Evolutionary conservation across 2,113 vertebrate genomes (phyloP), one percentile per base, ranked within the genome.

Genomic region (Oreochromis tanganicae): DNA sequence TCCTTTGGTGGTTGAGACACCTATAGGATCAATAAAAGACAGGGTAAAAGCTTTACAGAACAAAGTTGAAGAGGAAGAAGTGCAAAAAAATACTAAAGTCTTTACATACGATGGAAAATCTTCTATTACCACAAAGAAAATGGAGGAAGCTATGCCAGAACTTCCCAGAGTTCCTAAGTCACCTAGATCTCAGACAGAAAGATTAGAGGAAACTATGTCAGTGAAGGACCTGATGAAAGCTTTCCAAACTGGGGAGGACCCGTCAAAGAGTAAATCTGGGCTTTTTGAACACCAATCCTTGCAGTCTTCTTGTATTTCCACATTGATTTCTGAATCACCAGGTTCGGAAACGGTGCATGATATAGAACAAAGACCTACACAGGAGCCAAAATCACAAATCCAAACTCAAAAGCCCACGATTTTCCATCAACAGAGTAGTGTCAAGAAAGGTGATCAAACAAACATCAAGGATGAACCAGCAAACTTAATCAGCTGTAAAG

Each of bases 11-110:
- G 97, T 98, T 88, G 98, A 99, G 87, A 99, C 97, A 36, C 96
- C 98, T 27, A 98, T 99, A 73, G 98, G 98, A n/a, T 98, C 98
- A 17, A 99, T 99, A 90, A 99, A 98, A 94, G 98, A 99, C 83
- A 98, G 96, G 92, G 98, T 99, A 32, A 98, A 97, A 95, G 98
- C 97, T 84, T 97, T 99, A 80, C 97, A 99, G 93, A 98, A 96
- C 85, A 97, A 97, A 92, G 97, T 98, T 27, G 97, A 98, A 90
- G 97, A 98, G 73, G 97, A 99, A 81, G 96, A 97, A 87, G 96
- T 96, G 61, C 97, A 97, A 94, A 97, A 85, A 90, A 12, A 94
- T 89, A 95, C 95, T 82, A 91, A 94, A 46, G 94, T 91, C 94
- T 95, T 86, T 29, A 81, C 48, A 59, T 55, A 63, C 21, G 48